Conservation (phyloP, 2,888 invertebrate species). For the Eilema caniola region DNA sequence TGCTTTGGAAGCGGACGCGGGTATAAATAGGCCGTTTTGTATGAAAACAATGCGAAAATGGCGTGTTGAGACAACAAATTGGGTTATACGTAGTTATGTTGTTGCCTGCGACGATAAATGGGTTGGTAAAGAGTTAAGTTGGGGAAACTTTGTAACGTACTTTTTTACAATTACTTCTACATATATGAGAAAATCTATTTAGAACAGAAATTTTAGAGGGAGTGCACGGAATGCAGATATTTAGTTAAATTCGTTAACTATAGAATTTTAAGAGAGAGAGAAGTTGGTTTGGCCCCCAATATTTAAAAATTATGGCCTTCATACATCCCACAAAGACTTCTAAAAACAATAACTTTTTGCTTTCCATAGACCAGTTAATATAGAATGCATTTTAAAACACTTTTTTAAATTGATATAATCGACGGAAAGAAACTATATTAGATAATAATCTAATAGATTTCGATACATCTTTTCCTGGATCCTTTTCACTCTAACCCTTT, state of each 20-base stretch:
- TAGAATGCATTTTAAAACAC: neutral
- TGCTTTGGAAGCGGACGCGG: conserved; percentile 44
- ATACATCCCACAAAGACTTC: too few species aligned
- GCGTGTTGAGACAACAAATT: conserved; percentile 45
- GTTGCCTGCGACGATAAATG: neutral
- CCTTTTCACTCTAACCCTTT: neutral
- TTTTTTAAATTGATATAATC: neutral
- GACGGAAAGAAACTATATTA: neutral
- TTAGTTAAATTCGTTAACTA: too few species aligned
- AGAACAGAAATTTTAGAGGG: neutral
- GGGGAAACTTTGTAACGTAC: neutral
- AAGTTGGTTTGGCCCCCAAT: too few species aligned
- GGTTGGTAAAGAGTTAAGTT: neutral
- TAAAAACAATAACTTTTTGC: neutral
- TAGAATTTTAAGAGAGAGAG: too few species aligned
- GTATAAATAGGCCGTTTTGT: conserved; percentile 55
- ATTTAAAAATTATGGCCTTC: too few species aligned
- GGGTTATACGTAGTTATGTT: conserved; percentile 23
- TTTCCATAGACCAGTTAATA: neutral
- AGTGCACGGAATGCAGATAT: too few species aligned
- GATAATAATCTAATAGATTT: neutral
- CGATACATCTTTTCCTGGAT: neutral
- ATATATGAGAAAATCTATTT: neutral
- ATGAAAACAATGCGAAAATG: conserved; percentile 47
- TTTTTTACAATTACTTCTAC: neutral